phyloP scores from a whole-genome alignment of 1,140 invertebrate species.

The Hyposmocoma kahamanoa region DNA sequence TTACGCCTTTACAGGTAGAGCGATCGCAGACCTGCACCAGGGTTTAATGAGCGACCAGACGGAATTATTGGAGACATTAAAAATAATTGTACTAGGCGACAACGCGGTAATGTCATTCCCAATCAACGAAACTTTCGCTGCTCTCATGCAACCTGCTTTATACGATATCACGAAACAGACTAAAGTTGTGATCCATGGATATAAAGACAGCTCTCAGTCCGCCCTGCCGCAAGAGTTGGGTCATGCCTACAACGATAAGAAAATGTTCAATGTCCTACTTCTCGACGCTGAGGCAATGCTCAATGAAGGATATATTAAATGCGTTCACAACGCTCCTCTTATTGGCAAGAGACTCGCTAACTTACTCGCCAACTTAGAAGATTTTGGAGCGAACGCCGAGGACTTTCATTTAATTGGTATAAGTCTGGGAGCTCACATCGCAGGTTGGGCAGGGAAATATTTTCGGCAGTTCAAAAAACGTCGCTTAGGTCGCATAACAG shows the following conservation, averaged over 20 bases:
- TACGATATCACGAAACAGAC: constrained; percentile 64
- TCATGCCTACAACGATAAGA: constrained; percentile 51
- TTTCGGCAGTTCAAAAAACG: constrained; percentile 58
- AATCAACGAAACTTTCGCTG: constrained; percentile 44
- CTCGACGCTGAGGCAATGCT: constrained; percentile 59
- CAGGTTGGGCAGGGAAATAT: constrained; percentile 75
- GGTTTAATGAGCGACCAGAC: constrained; percentile 40
- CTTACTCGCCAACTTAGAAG: constrained; percentile 70
- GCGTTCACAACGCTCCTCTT: constrained; percentile 50
- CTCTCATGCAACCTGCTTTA: constrained; percentile 35
- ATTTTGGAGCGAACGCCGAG: constrained; percentile 60
- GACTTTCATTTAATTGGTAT: constrained; percentile 76
- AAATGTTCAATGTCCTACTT: constrained; percentile 58
- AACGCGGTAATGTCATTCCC: constrained; percentile 32
- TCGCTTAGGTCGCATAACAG: constrained; percentile 62
- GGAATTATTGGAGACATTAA: constrained; percentile 53
- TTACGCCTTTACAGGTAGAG: constrained; percentile 46
- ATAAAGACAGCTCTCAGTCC: constrained; percentile 53
- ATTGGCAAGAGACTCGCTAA: constrained; percentile 68
- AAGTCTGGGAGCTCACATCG: constrained; percentile 77
- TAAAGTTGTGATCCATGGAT: constrained; percentile 63
- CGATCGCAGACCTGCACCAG: constrained; percentile 51
- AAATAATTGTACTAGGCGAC: constrained; percentile 45
- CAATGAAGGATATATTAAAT: constrained; percentile 51
- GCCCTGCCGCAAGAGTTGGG: constrained; percentile 48